These are phyloP conservation scores for Imbricaverruca yamaguchii DNA, from an alignment of 2,888 invertebrate species.

Conservation along the genomic window DNA sequence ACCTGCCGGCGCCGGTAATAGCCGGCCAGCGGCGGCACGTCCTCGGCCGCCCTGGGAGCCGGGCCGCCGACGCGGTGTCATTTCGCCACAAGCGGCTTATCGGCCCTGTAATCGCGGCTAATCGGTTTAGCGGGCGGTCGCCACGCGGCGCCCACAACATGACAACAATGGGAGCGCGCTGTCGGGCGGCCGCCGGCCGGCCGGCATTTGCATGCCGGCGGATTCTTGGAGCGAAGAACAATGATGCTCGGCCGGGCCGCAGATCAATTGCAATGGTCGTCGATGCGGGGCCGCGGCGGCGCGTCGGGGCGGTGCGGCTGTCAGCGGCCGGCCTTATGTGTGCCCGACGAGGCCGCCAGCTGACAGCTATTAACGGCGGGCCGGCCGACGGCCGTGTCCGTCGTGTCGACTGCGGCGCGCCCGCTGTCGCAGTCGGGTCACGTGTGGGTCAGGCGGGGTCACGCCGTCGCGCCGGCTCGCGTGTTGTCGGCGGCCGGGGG, in stretches of 20 bases:
- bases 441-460: too few species aligned
- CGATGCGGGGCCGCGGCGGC: not conserved
- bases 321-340: not conserved
- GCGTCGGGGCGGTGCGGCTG: not conserved
- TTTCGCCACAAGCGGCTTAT: not conserved
- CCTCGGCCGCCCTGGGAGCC: not conserved
- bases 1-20: not conserved
- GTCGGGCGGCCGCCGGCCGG: not conserved
- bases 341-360: not conserved
- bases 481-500: not conserved
- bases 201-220: not conserved
- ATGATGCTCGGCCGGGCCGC: not conserved
- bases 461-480: not conserved
- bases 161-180: constrained; percentile 3
- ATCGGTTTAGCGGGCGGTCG: constrained; percentile 17
- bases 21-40: too few species aligned
- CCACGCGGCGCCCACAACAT: constrained; percentile 1
- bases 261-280: constrained; percentile 12
- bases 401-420: too few species aligned
- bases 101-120: constrained; percentile 9
- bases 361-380: not conserved
- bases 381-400: not conserved
- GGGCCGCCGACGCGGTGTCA: not conserved
- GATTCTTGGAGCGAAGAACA: not conserved
- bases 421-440: too few species aligned